Evolutionary conservation across 2,797 vertebrate species (phyloP).

Genomic region (Sarcophilus harrisii): DNA sequence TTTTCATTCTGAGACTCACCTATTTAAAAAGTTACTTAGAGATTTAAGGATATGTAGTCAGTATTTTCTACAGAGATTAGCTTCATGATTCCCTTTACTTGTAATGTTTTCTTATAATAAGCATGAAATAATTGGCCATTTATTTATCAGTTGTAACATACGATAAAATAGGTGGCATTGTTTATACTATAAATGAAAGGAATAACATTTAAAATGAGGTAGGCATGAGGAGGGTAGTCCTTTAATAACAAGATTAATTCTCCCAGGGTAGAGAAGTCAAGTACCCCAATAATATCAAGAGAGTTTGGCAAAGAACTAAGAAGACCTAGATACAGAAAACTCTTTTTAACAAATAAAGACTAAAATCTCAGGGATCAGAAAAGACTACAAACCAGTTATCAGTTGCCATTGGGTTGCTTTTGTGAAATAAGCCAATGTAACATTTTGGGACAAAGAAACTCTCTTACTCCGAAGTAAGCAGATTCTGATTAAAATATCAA

Average conservation of each 20-base stretch:
- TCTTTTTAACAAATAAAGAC: neutral
- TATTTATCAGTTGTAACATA: neutral
- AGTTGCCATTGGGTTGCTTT: neutral
- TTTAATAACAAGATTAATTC: neutral
- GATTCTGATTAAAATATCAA: neutral
- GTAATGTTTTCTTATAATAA: neutral
- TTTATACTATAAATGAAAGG: neutral
- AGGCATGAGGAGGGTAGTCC: neutral
- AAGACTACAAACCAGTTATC: neutral
- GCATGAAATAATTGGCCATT: neutral
- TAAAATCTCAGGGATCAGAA: neutral
- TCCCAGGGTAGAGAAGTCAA: neutral
- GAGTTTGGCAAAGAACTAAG: neutral
- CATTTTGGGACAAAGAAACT: neutral
- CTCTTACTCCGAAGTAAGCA: neutral
- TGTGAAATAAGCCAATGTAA: neutral
- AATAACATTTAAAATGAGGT: neutral
- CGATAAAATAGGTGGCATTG: neutral
- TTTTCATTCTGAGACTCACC: neutral
- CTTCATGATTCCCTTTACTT: neutral
- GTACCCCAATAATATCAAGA: neutral
- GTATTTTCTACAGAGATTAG: too few relatives aligned
- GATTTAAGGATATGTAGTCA: neutral
- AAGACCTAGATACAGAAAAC: neutral
- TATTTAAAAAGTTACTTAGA: neutral